Evolutionary conservation across 1,140 invertebrate genomes (phyloP).

Genomic region (Drosophila melanica): DNA sequence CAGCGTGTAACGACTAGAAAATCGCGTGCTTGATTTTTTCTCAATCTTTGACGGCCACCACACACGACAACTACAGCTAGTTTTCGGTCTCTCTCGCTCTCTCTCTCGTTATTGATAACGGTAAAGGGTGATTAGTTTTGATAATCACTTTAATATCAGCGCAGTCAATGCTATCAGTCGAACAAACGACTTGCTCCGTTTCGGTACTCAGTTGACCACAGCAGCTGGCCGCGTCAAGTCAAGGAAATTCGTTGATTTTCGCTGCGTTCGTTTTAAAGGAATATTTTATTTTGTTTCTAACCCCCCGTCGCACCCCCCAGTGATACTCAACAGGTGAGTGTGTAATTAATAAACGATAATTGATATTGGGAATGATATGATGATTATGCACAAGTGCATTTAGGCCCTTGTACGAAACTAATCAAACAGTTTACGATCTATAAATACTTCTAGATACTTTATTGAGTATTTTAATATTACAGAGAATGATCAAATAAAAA

Average conservation of each 20-base stretch:
- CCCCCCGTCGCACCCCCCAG: neutral
- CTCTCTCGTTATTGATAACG: constrained; percentile 31
- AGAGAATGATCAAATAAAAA: no score
- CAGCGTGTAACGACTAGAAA: constrained; percentile 24
- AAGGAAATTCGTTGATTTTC: constrained; percentile 26
- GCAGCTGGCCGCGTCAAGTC: constrained; percentile 19
- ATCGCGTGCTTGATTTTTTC: constrained; percentile 23
- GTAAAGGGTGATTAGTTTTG: constrained; percentile 44
- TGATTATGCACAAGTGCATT: neutral
- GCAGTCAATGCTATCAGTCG: constrained; percentile 12
- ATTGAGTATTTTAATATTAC: no score
- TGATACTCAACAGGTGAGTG: constrained; percentile 18
- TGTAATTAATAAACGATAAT: constrained; percentile 1
- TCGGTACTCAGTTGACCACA: constrained; percentile 52
- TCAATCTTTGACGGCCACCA: constrained; percentile 15
- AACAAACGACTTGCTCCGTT: constrained; percentile 25
- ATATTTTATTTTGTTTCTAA: neutral
- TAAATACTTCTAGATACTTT: no score
- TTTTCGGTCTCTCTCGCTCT: neutral
- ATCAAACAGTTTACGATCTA: neutral
- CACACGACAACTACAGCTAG: neutral
- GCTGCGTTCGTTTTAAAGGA: neutral
- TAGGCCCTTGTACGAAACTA: neutral
- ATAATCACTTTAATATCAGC: constrained; percentile 27
- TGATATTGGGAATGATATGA: neutral